phyloP scores from a whole-genome alignment of 2,113 vertebrate species.

The Gyps fulvus region DNA sequence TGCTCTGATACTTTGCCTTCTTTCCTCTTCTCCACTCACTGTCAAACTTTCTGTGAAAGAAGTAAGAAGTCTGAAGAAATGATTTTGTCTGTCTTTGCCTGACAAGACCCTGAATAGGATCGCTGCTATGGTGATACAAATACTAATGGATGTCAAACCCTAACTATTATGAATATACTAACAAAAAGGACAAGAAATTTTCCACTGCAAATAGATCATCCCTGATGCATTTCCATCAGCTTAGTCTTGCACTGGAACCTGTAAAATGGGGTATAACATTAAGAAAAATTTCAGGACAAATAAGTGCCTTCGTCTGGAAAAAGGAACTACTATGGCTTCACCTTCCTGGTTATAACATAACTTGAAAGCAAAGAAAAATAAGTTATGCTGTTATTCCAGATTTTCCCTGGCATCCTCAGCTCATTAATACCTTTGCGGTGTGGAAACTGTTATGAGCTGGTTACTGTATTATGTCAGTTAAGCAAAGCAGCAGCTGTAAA shows the following conservation, averaged over 20 bases:
- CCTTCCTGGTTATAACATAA: neutral
- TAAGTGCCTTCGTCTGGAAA: neutral
- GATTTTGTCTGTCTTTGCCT: neutral
- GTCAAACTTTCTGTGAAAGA: neutral
- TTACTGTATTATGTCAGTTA: neutral
- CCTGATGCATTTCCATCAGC: neutral
- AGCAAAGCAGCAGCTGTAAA: conserved; percentile 20
- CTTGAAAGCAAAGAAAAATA: neutral
- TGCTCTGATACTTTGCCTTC: neutral
- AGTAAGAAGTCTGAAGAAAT: neutral
- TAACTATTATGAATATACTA: neutral
- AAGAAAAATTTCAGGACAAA: neutral
- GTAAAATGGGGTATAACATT: neutral
- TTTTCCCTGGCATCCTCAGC: neutral
- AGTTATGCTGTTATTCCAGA: neutral
- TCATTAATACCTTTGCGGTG: neutral
- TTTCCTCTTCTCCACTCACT: neutral
- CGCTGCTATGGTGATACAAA: neutral
- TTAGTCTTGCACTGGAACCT: neutral
- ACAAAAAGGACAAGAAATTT: neutral
- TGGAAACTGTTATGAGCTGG: neutral
- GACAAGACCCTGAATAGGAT: neutral
- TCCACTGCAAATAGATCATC: neutral
- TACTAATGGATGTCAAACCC: neutral
- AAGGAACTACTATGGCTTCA: neutral